A percentile compares a stretch with the other conserved stretches of the same genome.
Evolutionary conservation across 2,888 invertebrate genomes (phyloP).

Genomic region (Tipula lateralis): DNA sequence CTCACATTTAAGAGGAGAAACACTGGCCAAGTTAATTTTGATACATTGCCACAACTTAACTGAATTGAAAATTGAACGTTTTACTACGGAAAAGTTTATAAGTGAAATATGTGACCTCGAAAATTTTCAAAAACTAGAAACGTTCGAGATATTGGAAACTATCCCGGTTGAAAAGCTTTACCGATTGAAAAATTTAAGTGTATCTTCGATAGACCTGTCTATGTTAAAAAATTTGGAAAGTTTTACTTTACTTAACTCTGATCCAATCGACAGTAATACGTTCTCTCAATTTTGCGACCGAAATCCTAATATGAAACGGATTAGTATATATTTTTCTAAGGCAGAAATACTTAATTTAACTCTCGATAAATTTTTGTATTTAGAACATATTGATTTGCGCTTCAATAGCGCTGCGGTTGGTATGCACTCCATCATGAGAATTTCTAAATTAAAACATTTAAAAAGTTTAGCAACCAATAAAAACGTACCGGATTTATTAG

Average conservation of each 20-base stretch:
- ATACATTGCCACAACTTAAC: not conserved
- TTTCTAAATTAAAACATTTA: not conserved
- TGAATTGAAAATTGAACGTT: not conserved
- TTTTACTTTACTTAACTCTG: too few relatives aligned
- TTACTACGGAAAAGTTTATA: not conserved
- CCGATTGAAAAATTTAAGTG: not conserved
- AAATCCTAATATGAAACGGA: not conserved
- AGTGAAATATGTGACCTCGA: not conserved
- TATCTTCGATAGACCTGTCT: not conserved
- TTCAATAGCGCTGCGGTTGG: not conserved
- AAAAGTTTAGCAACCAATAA: not conserved
- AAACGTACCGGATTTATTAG: not conserved
- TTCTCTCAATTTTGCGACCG: not conserved
- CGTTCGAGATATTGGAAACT: not conserved
- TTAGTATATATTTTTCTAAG: not conserved
- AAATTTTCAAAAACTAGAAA: not conserved
- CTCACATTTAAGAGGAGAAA: not conserved
- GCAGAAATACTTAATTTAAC: not conserved
- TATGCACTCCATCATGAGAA: not conserved
- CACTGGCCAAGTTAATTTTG: not conserved
- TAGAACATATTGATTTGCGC: not conserved
- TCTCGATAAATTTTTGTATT: not conserved
- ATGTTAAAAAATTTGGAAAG: not conserved
- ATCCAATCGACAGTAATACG: not conserved
- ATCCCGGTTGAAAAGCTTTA: not conserved